Percentiles rank a stretch among this genome's conserved stretches.
These are phyloP conservation scores for Hystrix brachyura DNA, from an alignment of 2,113 vertebrate species.

Conservation along the genomic window DNA sequence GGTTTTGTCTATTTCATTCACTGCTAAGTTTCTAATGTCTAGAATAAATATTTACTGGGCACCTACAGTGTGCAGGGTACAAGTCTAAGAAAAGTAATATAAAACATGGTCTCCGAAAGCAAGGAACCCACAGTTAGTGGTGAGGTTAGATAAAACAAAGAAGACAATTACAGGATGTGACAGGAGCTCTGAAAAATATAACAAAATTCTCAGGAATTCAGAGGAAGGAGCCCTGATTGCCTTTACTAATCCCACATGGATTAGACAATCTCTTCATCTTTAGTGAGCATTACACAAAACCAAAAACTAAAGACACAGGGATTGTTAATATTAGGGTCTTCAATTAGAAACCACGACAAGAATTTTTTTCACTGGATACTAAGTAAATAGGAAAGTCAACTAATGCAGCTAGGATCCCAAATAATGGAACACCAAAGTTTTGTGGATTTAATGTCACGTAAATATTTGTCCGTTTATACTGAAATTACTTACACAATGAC, in stretches of 20 bases:
- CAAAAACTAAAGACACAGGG: neutral
- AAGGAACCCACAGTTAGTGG: neutral
- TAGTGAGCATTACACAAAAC: neutral
- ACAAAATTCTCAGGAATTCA: slow-evolving; percentile 36
- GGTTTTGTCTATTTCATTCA: slow-evolving; percentile 10
- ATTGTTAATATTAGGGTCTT: slow-evolving; percentile 14
- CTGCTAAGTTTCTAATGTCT: neutral
- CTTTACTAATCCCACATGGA: neutral
- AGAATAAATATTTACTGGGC: slow-evolving; percentile 36
- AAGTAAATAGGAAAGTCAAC: neutral
- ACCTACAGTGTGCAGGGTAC: neutral
- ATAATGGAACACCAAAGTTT: neutral
- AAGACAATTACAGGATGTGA: neutral
- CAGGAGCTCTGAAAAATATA: slow-evolving; percentile 1
- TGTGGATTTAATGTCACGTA: slow-evolving; percentile 38
- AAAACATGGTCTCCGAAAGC: slow-evolving; percentile 37
- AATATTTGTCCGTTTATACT: slow-evolving; percentile 16
- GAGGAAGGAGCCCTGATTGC: neutral
- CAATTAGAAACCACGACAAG: slow-evolving; percentile 12
- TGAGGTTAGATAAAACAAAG: neutral
- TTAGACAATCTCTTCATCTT: neutral
- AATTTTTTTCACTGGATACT: neutral
- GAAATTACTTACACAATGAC: neutral
- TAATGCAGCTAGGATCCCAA: neutral
- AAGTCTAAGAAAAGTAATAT: slow-evolving; percentile 32